Base-by-base conservation (phyloP, 1,140 invertebrate species). In the Lerema accius region DNA sequence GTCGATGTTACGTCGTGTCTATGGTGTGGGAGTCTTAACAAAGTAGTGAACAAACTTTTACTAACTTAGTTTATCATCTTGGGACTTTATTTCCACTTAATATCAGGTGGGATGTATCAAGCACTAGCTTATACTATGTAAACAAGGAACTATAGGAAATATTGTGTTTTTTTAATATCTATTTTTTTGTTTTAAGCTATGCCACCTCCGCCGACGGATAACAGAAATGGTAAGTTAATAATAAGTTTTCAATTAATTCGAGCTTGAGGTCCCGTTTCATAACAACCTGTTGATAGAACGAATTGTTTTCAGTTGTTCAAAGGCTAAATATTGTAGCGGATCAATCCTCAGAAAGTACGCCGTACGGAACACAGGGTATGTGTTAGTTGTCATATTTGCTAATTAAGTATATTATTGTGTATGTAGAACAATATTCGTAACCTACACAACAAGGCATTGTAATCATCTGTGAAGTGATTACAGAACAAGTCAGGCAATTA, bases 321-420 rank as follows among this genome's bases (percentile, higher is more conserved):
- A 82, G 85, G 62, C 58, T 88, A 46, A 90, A 90, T 66, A 84
- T 87, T 17, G 74, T 86, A 65, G 80, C 82, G 23, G 87, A 85
- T 10, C 80, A 79, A 64, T 68, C 82, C 13, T 88, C 87, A 2
- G 84, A 88, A 70, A 88, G 75, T 59, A 88, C 87, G n/a, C 78
- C 82, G 4, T 90, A 85, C 56, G 87, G 85, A 28, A 84, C 84
- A 11, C 85, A 87, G 77, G 87, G 87, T 90, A 73, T 67, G 60
- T 35, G 19, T 45, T 15, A 39, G n/a, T 14, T 35, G 14, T 10
- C 35, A 23, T 23, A 32, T 32, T 51, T 5, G 9, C 15, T n/a
- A n/a, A n/a, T n/a, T n/a, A n/a, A n/a, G n/a, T n/a, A n/a, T n/a
- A n/a, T n/a, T n/a, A n/a, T n/a, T n/a, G n/a, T n/a, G n/a, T n/a